Percentiles rank a stretch among this genome's conserved stretches.
Evolutionary conservation across 2,888 invertebrate species (phyloP).

Genomic region (Netelia melanura): DNA sequence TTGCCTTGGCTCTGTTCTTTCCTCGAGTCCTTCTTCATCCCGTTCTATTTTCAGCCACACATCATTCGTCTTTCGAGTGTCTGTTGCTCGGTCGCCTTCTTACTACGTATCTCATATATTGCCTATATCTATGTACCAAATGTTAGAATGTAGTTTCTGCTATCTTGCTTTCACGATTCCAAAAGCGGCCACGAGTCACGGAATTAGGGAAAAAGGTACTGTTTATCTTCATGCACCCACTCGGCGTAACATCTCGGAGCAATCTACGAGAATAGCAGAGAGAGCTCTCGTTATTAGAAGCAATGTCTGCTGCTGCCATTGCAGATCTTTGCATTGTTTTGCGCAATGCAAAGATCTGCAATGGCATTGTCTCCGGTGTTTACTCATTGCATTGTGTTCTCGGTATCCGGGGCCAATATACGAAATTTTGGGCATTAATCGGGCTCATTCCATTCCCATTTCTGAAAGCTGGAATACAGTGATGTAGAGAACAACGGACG

Average conservation of each 20-base stretch:
- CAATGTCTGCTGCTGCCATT: slow-evolving; percentile 47
- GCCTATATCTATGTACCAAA: slow-evolving; percentile 7
- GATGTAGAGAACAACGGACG: slow-evolving; percentile 57
- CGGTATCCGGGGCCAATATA: slow-evolving; percentile 72
- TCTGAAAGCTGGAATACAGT: slow-evolving; percentile 45
- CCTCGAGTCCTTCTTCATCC: slow-evolving; percentile 34
- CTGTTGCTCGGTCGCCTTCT: slow-evolving; percentile 36
- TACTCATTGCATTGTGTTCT: slow-evolving; percentile 71
- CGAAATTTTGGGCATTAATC: slow-evolving; percentile 58
- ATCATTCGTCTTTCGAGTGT: slow-evolving; percentile 51
- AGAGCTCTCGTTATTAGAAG: slow-evolving; percentile 26
- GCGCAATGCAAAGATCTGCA: slow-evolving; percentile 22
- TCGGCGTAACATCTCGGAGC: slow-evolving; percentile 71
- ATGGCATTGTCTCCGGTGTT: slow-evolving; percentile 55
- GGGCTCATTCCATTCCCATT: slow-evolving; percentile 42
- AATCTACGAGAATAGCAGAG: slow-evolving; percentile 68
- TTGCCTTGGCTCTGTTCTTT: slow-evolving; percentile 32
- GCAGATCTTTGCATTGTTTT: slow-evolving; percentile 72
- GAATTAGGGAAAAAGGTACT: slow-evolving; percentile 74
- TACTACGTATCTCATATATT: not conserved
- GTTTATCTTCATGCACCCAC: slow-evolving; percentile 73
- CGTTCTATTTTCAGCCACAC: slow-evolving; percentile 20
- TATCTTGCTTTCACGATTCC: slow-evolving; percentile 26
- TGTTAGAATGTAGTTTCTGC: not conserved
- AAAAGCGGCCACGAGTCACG: slow-evolving; percentile 62